A percentile compares a stretch with the other conserved stretches of the same genome.
These are phyloP conservation scores for Apodemus agrarius DNA, from an alignment of 2,797 vertebrate species.

Conservation along the genomic window DNA sequence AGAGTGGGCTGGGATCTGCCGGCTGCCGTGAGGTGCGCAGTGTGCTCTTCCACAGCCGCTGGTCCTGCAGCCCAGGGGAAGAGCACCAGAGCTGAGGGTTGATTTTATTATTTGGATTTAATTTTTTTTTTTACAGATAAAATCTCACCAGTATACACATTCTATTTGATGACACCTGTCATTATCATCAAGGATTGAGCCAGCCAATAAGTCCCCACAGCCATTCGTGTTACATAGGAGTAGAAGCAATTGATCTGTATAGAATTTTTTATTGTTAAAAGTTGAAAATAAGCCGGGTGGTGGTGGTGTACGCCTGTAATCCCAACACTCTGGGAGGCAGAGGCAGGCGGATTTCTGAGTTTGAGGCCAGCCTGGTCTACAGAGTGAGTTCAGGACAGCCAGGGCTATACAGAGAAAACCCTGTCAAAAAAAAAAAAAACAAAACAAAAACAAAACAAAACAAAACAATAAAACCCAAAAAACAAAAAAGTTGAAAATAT, in stretches of 20 bases:
- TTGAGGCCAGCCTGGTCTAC: too few relatives aligned
- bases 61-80: not conserved
- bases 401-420: too few relatives aligned
- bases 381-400: too few relatives aligned
- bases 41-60: not conserved
- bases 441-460: too few relatives aligned
- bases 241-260: not conserved
- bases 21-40: not conserved
- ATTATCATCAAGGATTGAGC: not conserved
- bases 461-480: too few relatives aligned
- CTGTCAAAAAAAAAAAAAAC: too few relatives aligned
- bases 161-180: not conserved
- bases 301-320: too few relatives aligned
- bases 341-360: too few relatives aligned
- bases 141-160: slow-evolving; percentile 14
- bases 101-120: slow-evolving; percentile 50
- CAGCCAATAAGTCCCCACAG: not conserved
- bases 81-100: not conserved
- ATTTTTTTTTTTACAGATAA: not conserved
- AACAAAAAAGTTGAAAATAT: not conserved
- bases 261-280: slow-evolving; percentile 33
- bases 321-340: too few relatives aligned
- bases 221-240: slow-evolving; percentile 8
- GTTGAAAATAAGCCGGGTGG: not conserved
- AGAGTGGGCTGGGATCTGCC: not conserved